Evolutionary conservation across 1,140 invertebrate species (phyloP), one percentile per base, ranked within the genome.

Genomic region (Drosophila lacertosa): DNA sequence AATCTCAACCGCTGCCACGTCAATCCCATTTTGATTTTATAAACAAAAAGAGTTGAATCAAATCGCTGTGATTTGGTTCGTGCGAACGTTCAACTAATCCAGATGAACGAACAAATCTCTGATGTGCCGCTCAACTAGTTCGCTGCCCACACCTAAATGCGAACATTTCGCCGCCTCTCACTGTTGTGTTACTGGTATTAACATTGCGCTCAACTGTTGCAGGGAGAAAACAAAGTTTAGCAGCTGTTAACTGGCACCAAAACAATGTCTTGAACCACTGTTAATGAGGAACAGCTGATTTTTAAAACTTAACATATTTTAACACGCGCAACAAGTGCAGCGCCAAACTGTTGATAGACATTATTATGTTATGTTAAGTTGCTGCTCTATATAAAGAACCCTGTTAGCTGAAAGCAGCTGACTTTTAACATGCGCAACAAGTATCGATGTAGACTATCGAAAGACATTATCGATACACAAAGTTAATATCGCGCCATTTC

Each of bases 1-100:
- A 69, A 80, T 63, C 45, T 59, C 57, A 69, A 62, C 51, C 71
- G 71, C 57, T 90, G 89, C 89, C 89, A 91, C 89, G 89, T 91
- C 89, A 76, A 90, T 66, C 71, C 73, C 89, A 90, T 90, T 78
- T 89, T 77, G 65, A 45, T 65, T 57, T 74, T 65, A 72, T 68
- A 71, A 71, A 71, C 68, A 66, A 54, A 58, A 70, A 76, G 76
- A 73, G 65, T 76, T 78, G 65, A 37, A 50, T 33, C 9, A 13
- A 50, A 32, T 18, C 4, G 24, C 16, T 32, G 20, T 18, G 13
- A 24, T 11, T 40, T 24, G 4, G 35, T 54, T 54, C 51, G 35
- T n/a, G 13, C 9, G 51, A 54, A 15, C 35, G 4, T 4, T 37
- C 18, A 1, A 29, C 24, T 48, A 13, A 29, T 33, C 16, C 7